These are phyloP conservation scores for Nephrocerus scutellatus DNA, from an alignment of 2,888 invertebrate species.

Conservation along the genomic window DNA sequence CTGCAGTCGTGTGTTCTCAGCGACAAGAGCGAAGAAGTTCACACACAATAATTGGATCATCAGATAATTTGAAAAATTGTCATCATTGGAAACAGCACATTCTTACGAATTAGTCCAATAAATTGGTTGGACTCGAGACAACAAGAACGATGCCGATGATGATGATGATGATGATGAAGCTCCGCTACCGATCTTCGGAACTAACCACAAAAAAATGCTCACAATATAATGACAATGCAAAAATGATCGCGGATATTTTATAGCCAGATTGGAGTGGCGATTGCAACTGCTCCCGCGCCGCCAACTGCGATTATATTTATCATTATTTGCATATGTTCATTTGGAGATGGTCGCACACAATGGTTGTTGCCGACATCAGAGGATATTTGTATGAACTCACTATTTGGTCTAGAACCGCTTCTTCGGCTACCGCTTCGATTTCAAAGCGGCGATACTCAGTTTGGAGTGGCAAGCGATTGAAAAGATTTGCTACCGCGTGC, in stretches of 20 bases:
- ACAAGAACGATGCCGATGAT: no score
- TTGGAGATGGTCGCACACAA: no score
- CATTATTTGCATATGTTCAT: constrained; percentile 25
- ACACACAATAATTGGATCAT: constrained; percentile 22
- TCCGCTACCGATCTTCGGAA: no score
- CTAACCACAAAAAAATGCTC: no score
- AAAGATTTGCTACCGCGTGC: constrained; percentile 4
- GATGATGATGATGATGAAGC: no score
- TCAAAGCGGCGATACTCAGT: constrained; percentile 20
- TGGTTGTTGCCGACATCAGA: no score
- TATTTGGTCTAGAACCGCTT: constrained; percentile 17
- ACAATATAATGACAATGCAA: no score
- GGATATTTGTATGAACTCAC: no score
- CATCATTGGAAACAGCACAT: no score
- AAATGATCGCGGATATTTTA: constrained; percentile 12
- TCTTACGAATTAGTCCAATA: constrained; percentile 23
- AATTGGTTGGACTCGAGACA: no score
- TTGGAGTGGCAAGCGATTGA: constrained; percentile 12
- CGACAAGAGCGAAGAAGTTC: constrained; percentile 9
- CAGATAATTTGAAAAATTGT: constrained; percentile 24
- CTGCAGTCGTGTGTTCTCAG: background rate
- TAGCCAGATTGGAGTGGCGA: background rate
- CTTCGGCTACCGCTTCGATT: constrained; percentile 15
- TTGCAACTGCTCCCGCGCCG: constrained; percentile 1
- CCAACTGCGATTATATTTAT: constrained; percentile 18